Conservation (phyloP, 2,797 vertebrate species). For the Pseudochromis fuscus region DNA sequence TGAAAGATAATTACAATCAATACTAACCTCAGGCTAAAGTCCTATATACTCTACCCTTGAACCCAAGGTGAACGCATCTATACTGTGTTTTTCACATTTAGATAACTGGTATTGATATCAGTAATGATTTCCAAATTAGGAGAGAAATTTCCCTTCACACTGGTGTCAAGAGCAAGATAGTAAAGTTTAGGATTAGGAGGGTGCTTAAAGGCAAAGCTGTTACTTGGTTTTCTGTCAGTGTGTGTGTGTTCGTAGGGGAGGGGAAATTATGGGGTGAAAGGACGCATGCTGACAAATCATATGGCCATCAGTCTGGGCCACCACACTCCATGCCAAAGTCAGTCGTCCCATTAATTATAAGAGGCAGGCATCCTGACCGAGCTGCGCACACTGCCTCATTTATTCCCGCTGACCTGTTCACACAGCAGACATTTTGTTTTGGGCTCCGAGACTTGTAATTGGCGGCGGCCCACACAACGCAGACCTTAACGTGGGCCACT, state of each 20-base stretch:
- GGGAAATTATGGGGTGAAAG: conserved; percentile 54
- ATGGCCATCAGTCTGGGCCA: conserved; percentile 62
- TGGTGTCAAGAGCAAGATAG: conserved; percentile 44
- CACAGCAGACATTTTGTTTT: conserved; percentile 81
- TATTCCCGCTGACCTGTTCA: conserved; percentile 61
- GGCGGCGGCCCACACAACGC: conserved; percentile 76
- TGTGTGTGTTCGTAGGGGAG: neutral
- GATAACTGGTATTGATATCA: conserved; percentile 43
- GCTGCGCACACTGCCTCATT: conserved; percentile 77
- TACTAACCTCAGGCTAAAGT: conserved; percentile 51
- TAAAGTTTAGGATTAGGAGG: neutral
- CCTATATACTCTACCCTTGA: conserved; percentile 52
- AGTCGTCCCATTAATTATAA: conserved; percentile 79
- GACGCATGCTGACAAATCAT: conserved; percentile 70
- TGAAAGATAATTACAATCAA: conserved; percentile 76
- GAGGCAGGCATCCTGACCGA: conserved; percentile 65
- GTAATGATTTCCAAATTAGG: conserved; percentile 52
- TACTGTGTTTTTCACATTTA: neutral
- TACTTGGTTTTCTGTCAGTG: conserved; percentile 10
- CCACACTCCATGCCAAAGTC: conserved; percentile 62
- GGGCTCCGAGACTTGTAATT: conserved; percentile 68
- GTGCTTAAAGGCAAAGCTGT: conserved; percentile 9
- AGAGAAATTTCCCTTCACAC: conserved; percentile 33
- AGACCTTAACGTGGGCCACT: conserved; percentile 76
- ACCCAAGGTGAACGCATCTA: conserved; percentile 8